These are phyloP conservation scores for Fragum sueziense DNA, from an alignment of 2,888 invertebrate species.

Conservation along the genomic window DNA sequence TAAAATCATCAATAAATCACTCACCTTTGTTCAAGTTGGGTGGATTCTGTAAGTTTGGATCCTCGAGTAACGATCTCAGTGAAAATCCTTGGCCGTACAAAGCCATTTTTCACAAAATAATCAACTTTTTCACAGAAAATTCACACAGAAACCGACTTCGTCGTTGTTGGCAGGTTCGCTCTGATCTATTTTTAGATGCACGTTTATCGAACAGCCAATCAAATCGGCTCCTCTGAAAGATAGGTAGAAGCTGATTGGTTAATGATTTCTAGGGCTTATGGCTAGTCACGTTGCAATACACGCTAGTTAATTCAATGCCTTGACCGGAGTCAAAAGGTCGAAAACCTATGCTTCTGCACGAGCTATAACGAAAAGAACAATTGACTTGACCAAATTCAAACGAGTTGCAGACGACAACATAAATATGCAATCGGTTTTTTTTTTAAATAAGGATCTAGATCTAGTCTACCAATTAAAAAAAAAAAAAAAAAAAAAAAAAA, in stretches of 20 bases:
- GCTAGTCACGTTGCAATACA: constrained; percentile 46
- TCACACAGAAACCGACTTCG: not conserved
- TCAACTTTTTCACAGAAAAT: not conserved
- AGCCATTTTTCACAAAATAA: not conserved
- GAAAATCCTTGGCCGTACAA: constrained; percentile 65
- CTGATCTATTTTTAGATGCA: not conserved
- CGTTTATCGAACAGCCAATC: not conserved
- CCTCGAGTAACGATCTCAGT: constrained; percentile 73
- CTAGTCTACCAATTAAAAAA: not conserved
- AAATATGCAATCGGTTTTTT: not conserved
- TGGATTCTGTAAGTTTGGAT: constrained; percentile 72
- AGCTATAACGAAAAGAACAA: not conserved
- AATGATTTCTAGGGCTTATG: not conserved
- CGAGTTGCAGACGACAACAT: not conserved
- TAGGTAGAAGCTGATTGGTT: not conserved
- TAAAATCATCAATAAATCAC: constrained; percentile 8
- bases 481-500: not conserved
- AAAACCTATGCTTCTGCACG: not conserved
- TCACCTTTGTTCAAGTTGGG: constrained; percentile 66
- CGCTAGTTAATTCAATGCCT: not conserved
- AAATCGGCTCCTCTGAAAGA: not conserved
- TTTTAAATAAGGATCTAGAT: not conserved
- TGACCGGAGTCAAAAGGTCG: not conserved
- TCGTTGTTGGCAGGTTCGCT: constrained; percentile 15
- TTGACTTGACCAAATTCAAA: not conserved